These are phyloP conservation scores for Aplocera efformata DNA, from an alignment of 2,888 invertebrate species.

Conservation along the genomic window DNA sequence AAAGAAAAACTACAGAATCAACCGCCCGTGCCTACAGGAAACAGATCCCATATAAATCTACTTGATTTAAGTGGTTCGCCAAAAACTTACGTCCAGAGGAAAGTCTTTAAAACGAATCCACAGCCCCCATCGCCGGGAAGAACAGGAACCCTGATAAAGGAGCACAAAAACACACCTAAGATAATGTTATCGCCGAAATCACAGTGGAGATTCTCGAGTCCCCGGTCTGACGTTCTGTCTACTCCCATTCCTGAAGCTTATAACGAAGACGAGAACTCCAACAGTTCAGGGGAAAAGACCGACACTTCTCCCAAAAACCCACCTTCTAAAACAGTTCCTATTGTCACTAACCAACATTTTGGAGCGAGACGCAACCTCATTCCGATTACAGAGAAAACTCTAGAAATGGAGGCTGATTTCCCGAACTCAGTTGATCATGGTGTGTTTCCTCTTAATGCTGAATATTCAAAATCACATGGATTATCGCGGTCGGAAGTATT, in stretches of 20 bases:
- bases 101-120: slow-evolving; percentile 74
- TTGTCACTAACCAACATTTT: slow-evolving; percentile 70
- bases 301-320: slow-evolving; percentile 54
- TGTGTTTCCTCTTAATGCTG: slow-evolving; percentile 71
- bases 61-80: slow-evolving; percentile 86
- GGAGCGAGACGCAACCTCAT: slow-evolving; percentile 71
- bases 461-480: slow-evolving; percentile 47
- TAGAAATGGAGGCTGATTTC: slow-evolving; percentile 52
- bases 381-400: slow-evolving; percentile 59
- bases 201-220: slow-evolving; percentile 86
- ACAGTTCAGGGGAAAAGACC: slow-evolving; percentile 80
- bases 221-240: slow-evolving; percentile 90
- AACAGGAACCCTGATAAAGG: slow-evolving; percentile 69
- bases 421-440: slow-evolving; percentile 57
- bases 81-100: slow-evolving; percentile 84
- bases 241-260: slow-evolving; percentile 92
- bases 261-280: slow-evolving; percentile 87
- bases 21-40: slow-evolving; percentile 46
- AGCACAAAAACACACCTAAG: slow-evolving; percentile 78
- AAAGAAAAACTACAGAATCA: slow-evolving; percentile 73
- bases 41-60: slow-evolving; percentile 81
- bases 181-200: slow-evolving; percentile 86
- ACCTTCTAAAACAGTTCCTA: slow-evolving; percentile 71
- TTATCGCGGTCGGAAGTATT: slow-evolving; percentile 74
- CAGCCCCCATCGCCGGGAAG: slow-evolving; percentile 79